These are phyloP conservation scores for Channallabes apus DNA, from an alignment of 2,797 vertebrate species.

Conservation along the genomic window DNA sequence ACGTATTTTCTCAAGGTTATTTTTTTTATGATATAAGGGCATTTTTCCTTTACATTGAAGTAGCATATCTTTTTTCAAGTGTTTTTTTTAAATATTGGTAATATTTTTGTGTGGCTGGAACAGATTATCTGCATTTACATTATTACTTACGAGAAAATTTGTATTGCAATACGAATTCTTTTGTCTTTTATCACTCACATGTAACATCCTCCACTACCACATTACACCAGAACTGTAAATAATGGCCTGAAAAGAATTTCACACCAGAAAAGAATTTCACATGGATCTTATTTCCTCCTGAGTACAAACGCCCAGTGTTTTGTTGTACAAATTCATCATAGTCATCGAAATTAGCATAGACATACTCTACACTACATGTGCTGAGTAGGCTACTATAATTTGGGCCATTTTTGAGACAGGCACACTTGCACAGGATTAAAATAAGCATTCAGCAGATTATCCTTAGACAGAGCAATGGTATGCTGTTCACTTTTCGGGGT, in stretches of 20 bases:
- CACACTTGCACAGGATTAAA: slow-evolving; percentile 33
- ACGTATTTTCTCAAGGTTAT: no score
- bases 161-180: no score
- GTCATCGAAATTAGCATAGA: not conserved
- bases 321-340: not conserved
- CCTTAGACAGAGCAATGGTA: slow-evolving; percentile 56
- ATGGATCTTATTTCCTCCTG: not conserved
- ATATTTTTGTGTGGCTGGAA: no score
- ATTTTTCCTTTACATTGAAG: no score
- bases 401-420: not conserved
- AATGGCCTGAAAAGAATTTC: not conserved
- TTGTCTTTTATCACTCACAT: not conserved
- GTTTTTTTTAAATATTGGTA: no score
- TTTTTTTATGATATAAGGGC: no score
- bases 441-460: slow-evolving; percentile 42
- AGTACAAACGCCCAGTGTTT: not conserved
- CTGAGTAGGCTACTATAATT: slow-evolving; percentile 3
- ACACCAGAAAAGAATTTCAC: no score
- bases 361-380: not conserved
- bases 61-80: no score
- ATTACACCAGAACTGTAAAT: not conserved
- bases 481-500: slow-evolving; percentile 44
- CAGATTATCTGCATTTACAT: no score
- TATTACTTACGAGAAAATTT: no score
- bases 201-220: not conserved